Base-by-base conservation (phyloP, 2,797 vertebrate genomes). In the Pogonophryne albipinna region DNA sequence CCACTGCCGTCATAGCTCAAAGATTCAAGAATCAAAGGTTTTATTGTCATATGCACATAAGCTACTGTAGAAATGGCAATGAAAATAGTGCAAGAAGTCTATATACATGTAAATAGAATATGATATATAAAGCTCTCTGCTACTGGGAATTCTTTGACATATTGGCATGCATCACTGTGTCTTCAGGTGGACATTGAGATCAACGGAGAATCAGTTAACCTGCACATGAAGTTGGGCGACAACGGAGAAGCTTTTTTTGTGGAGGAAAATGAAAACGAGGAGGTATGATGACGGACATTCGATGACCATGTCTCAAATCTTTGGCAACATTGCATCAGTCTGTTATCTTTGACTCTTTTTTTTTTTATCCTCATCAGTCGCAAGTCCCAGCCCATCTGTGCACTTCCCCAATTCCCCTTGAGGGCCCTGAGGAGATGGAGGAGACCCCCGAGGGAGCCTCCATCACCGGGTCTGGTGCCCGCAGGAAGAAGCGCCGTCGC, bases 201-300 rank as follows among this genome's bases (percentile, higher is more conserved):
- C 80, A 99, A 98, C 0, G 98, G 98, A 6, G 95, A 99, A 74
- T 91, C 96, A 0, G 97, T 98, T 38, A 95, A 97, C 79, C 92
- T 99, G 86, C 97, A 96, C 56, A 99, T 99, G 98, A 98, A 97
- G 87, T 92, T 99, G 51, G 98, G 98, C 14, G 96, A 99, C 85
- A 98, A 97, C 4, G 98, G 98, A 73, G 98, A 99, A 78, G 98
- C 98, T 27, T 99, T 99, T 91, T 99, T 99, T 12, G 95, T 99
- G 42, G 95, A 97, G 81, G 95, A 98, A 88, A 91, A 90, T 4
- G 95, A 97, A 58, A 95, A 93, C 56, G 82, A 88, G 65, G 87
- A 92, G 94, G 95, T 95, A 65, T 67, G 71, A 44, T 12, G 16
- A 13, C 6, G 2, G 5, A 44, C 14, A 19, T n/a, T 27, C 6